Conservation (phyloP, 2,113 vertebrate species). For the Thunnus maccoyii region DNA sequence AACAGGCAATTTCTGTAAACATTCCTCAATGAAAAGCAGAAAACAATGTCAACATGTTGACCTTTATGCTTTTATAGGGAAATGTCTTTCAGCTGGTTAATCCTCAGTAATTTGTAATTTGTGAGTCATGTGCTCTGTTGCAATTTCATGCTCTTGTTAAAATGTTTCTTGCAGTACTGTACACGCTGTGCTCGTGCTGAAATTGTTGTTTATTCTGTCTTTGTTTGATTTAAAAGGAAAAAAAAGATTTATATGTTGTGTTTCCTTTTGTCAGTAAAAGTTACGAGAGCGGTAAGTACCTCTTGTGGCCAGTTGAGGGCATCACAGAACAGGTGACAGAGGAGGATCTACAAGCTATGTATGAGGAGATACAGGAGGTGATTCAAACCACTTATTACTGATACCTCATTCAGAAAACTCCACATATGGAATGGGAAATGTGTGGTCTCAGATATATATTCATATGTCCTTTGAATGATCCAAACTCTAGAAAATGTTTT, state of each 20-base stretch:
- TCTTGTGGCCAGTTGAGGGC: constrained; percentile 73
- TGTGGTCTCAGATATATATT: background rate
- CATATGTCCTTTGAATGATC: constrained; percentile 2
- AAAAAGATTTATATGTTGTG: constrained; percentile 30
- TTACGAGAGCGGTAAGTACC: constrained; percentile 36
- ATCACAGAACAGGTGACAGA: constrained; percentile 66
- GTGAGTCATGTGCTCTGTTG: constrained; percentile 51
- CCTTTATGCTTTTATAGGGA: constrained; percentile 62
- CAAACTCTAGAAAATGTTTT: background rate
- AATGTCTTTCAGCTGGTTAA: constrained; percentile 69
- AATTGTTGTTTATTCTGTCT: constrained; percentile 32
- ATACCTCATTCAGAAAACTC: constrained; percentile 21
- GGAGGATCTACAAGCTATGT: background rate
- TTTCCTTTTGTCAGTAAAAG: constrained; percentile 34
- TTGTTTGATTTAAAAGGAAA: constrained; percentile 30
- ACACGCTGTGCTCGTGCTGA: background rate
- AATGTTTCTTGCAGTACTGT: constrained; percentile 37
- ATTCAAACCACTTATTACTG: constrained; percentile 5
- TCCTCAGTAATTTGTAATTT: constrained; percentile 42
- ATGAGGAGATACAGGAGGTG: constrained; percentile 12
- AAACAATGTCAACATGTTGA: constrained; percentile 72
- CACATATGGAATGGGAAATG: constrained; percentile 13
- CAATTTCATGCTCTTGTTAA: constrained; percentile 62
- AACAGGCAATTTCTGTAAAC: constrained; percentile 60
- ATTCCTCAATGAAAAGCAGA: constrained; percentile 50